These are phyloP conservation scores for Crypturellus tataupa DNA, from an alignment of 2,797 vertebrate species.

Conservation along the genomic window DNA sequence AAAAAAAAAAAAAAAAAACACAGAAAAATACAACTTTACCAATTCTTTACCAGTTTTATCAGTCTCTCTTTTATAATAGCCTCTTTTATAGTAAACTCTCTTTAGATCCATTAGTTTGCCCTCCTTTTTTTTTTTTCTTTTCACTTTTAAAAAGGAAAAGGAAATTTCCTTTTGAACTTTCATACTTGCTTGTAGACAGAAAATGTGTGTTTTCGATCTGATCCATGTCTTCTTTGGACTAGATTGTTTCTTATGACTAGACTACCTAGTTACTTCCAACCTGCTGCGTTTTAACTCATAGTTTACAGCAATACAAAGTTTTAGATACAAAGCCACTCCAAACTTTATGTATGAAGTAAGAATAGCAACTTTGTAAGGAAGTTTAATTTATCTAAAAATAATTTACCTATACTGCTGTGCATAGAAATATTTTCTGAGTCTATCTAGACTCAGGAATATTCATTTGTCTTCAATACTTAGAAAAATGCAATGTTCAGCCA, in stretches of 20 bases:
- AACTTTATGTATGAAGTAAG: neutral
- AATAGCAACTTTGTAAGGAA: neutral
- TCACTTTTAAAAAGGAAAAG: neutral
- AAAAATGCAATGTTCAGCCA: neutral
- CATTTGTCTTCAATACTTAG: neutral
- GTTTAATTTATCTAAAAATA: neutral
- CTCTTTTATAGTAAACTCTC: neutral
- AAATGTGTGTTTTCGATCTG: neutral
- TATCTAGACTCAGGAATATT: neutral
- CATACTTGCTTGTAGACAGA: neutral
- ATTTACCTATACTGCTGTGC: neutral
- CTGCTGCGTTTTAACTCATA: neutral
- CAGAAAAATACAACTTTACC: neutral
- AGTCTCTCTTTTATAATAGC: neutral
- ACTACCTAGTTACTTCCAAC: neutral
- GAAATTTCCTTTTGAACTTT: neutral
- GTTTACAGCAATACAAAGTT: neutral
- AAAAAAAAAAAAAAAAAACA: neutral
- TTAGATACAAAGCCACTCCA: neutral
- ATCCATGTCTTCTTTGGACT: neutral
- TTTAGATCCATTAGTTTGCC: neutral
- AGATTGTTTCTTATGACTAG: neutral
- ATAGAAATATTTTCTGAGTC: neutral
- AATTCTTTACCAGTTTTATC: neutral
- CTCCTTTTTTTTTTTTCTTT: neutral